phyloP scores from a whole-genome alignment of 2,113 vertebrate species.

The Gyps fulvus region DNA sequence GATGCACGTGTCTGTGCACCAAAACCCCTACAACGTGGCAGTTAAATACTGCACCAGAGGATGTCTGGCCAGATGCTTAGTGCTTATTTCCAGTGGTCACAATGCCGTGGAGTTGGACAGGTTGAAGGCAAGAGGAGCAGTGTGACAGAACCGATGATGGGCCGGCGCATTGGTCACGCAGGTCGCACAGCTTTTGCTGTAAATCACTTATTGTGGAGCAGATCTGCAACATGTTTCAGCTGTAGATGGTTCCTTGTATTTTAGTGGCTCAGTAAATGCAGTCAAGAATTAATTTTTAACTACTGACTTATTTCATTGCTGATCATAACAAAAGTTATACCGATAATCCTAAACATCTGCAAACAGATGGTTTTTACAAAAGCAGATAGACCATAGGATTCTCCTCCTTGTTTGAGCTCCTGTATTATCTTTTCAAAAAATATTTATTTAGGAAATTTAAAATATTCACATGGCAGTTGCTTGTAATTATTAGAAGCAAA shows the following conservation, averaged over 20 bases:
- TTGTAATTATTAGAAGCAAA: background rate
- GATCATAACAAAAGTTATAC: background rate
- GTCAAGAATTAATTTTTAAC: background rate
- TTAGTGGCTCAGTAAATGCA: background rate
- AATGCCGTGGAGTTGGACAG: background rate
- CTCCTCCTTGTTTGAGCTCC: background rate
- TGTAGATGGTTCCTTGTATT: background rate
- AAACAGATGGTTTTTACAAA: background rate
- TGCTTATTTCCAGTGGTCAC: background rate
- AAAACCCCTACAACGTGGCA: background rate
- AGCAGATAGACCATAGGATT: background rate
- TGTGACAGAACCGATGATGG: background rate
- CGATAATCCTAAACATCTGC: background rate
- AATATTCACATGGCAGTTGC: background rate
- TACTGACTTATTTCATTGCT: background rate
- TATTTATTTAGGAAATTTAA: background rate
- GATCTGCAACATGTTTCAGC: background rate
- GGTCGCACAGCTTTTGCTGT: background rate
- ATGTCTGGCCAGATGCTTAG: background rate
- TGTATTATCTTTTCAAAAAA: background rate
- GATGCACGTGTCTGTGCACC: background rate
- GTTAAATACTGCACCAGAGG: background rate
- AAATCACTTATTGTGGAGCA: background rate
- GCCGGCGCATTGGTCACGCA: accelerated
- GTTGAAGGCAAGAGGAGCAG: background rate